Conservation (phyloP, 2,797 vertebrate genomes). For the Enteromius afrohamiltoni region DNA sequence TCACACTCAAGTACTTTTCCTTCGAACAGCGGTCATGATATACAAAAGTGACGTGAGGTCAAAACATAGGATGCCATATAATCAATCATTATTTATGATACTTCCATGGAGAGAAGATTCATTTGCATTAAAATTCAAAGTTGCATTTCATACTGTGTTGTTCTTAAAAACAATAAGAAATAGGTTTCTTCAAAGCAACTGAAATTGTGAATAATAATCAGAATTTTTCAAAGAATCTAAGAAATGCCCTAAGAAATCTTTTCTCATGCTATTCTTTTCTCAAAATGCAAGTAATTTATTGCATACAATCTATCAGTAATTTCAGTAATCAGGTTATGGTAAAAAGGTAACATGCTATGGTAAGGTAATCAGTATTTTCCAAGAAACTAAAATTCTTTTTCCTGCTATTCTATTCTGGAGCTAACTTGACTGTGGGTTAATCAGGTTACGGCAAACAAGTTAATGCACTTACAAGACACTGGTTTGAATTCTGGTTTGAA, state of each 20-base stretch:
- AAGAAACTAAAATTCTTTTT: not conserved
- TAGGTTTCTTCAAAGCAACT: not conserved
- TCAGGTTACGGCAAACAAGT: not conserved
- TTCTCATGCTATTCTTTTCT: too few relatives aligned
- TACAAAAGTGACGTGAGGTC: not conserved
- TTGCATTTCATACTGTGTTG: not conserved
- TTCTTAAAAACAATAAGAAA: not conserved
- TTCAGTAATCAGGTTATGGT: not conserved
- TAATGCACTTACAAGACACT: not conserved
- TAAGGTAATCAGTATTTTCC: not conserved
- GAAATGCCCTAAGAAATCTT: too few relatives aligned
- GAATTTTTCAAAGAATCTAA: not conserved
- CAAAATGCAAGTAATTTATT: not conserved
- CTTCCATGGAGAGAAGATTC: not conserved
- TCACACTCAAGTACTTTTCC: not conserved
- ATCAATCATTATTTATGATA: not conserved
- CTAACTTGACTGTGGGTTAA: not conserved
- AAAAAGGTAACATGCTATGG: not conserved
- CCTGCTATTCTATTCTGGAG: not conserved
- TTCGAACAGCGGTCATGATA: slow-evolving; percentile 9
- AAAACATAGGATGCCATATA: not conserved
- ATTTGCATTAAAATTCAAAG: not conserved
- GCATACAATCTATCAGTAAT: not conserved
- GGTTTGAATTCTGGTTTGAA: not conserved
- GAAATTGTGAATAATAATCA: not conserved